These are phyloP conservation scores for Conger conger DNA, from an alignment of 2,113 vertebrate species.

Conservation along the genomic window DNA sequence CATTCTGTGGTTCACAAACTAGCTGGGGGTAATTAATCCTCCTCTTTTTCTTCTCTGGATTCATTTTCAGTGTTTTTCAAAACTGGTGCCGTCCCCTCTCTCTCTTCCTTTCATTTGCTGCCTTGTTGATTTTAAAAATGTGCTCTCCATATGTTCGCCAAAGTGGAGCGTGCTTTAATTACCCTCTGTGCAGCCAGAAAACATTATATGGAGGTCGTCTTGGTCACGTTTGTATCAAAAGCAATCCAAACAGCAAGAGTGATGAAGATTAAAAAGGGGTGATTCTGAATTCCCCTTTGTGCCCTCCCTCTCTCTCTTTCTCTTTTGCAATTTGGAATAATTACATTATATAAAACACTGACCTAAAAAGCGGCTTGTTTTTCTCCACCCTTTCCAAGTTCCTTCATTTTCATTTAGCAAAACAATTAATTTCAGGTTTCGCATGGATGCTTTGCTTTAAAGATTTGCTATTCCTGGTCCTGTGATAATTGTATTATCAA, in stretches of 20 bases:
- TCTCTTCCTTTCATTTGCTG: constrained; percentile 19
- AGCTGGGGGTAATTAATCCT: constrained; percentile 30
- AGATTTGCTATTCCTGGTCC: background rate
- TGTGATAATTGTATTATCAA: background rate
- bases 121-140: constrained; percentile 26
- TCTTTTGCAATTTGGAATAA: background rate
- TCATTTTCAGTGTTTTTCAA: constrained; percentile 9
- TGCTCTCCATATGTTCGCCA: constrained; percentile 23
- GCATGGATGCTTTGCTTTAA: background rate
- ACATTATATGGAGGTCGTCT: constrained; percentile 13
- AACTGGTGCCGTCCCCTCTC: background rate
- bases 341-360: constrained; percentile 22
- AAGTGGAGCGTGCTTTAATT: background rate
- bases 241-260: background rate
- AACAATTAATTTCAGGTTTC: background rate
- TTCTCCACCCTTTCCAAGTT: constrained; percentile 9
- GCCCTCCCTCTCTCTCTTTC: background rate
- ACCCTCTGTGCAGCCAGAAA: constrained; percentile 1
- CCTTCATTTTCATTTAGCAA: background rate
- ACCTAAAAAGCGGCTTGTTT: constrained; percentile 6
- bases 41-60: constrained; percentile 15
- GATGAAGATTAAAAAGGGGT: constrained; percentile 22
- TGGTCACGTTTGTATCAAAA: constrained; percentile 21
- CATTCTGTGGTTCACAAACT: constrained; percentile 13
- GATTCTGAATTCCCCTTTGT: background rate